Conservation (phyloP, 1,140 invertebrate species). For the Marisa cornuarietis region DNA sequence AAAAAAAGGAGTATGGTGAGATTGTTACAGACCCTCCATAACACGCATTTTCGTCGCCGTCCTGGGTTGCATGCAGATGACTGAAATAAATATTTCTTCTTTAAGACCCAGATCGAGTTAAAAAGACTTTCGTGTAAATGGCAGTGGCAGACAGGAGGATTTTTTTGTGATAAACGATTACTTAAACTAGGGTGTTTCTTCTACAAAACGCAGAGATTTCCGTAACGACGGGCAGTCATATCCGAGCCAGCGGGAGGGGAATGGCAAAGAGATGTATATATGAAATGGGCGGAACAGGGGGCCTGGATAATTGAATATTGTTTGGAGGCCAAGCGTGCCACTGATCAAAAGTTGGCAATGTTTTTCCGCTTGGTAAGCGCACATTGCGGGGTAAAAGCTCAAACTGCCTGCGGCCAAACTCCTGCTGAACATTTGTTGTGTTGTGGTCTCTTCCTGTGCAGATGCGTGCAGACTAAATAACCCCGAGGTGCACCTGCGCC, state of each 20-base stretch:
- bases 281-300: background rate
- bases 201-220: constrained; percentile 3
- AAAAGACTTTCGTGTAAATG: too few relatives aligned
- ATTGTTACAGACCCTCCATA: too few relatives aligned
- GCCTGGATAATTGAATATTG: constrained; percentile 10
- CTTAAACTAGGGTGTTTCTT: background rate
- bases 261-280: constrained; percentile 8
- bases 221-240: constrained; percentile 3
- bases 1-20: too few relatives aligned
- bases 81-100: too few relatives aligned
- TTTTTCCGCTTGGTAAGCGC: constrained; percentile 5
- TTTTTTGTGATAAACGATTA: constrained; percentile 7
- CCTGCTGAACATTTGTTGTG: background rate
- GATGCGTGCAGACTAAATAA: constrained; percentile 6
- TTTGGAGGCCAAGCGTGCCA: background rate
- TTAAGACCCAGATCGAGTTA: too few relatives aligned
- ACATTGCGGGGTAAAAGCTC: constrained; percentile 1
- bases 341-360: constrained; percentile 8
- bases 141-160: background rate
- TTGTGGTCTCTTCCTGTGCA: background rate
- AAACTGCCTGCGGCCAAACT: background rate
- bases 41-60: too few relatives aligned
- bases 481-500: background rate
- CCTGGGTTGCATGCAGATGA: too few relatives aligned
- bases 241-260: constrained; percentile 4